A percentile compares a stretch with the other conserved stretches of the same genome.
phyloP scores from a whole-genome alignment of 2,113 vertebrate species.

The Ramphastos sulfuratus region DNA sequence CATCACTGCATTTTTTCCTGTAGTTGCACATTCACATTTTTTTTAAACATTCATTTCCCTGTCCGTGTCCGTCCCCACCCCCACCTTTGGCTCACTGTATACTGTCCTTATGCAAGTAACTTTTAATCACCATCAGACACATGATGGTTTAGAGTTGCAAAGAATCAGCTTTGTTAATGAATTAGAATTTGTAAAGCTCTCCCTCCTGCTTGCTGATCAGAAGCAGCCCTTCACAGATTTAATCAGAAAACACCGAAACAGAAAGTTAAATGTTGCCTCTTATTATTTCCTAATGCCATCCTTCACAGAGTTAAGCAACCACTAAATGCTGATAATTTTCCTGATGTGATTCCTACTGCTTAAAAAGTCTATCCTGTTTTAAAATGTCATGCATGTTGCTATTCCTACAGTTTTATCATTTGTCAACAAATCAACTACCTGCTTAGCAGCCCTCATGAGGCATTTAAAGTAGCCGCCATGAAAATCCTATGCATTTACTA shows the following conservation, averaged over 20 bases:
- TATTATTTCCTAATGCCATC: slow-evolving; percentile 58
- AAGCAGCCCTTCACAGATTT: slow-evolving; percentile 40
- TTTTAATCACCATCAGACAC: slow-evolving; percentile 34
- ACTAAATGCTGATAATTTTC: slow-evolving; percentile 71
- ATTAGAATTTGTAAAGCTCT: slow-evolving; percentile 21
- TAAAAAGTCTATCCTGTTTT: slow-evolving; percentile 56
- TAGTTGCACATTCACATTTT: neutral
- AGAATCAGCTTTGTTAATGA: slow-evolving; percentile 1
- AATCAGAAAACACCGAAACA: slow-evolving; percentile 55
- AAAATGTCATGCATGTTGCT: slow-evolving; percentile 75
- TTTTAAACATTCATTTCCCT: too few species aligned
- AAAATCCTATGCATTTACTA: slow-evolving; percentile 78
- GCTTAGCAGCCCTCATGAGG: slow-evolving; percentile 76
- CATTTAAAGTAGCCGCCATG: slow-evolving; percentile 78
- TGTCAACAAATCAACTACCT: slow-evolving; percentile 83
- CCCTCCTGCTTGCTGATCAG: slow-evolving; percentile 44
- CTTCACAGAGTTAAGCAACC: slow-evolving; percentile 65
- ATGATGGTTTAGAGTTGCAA: neutral
- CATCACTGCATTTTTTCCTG: neutral
- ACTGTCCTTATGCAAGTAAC: neutral
- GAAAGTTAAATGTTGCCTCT: slow-evolving; percentile 49
- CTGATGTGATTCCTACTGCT: slow-evolving; percentile 60
- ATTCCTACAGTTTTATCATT: slow-evolving; percentile 77
- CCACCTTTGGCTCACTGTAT: neutral
- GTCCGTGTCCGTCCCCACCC: too few species aligned